A percentile compares a stretch with the other conserved stretches of the same genome.
Conservation (phyloP, 2,797 vertebrate genomes). For the Heterohyrax brucei region DNA sequence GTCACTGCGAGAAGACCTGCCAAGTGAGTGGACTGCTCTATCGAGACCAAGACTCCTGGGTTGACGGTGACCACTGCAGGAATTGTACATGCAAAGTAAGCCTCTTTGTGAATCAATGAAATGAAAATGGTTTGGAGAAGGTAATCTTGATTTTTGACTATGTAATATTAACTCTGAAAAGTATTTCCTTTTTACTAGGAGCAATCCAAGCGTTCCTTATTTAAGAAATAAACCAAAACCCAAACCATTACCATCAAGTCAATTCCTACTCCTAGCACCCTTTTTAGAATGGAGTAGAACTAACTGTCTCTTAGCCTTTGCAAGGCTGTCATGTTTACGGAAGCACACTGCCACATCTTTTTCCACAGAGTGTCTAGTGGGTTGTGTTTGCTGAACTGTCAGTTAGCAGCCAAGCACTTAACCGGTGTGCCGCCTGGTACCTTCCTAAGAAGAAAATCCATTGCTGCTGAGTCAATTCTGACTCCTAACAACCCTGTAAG, state of each 20-base stretch:
- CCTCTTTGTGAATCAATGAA: slow-evolving; percentile 17
- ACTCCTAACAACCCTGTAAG: no score
- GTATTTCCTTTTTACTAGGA: background rate
- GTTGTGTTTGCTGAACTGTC: no score
- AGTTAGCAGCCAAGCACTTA: no score
- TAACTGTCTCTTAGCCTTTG: background rate
- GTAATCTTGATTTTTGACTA: slow-evolving; percentile 63
- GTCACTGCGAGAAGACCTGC: slow-evolving; percentile 98
- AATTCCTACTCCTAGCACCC: background rate
- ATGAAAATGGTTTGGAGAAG: background rate
- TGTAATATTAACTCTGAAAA: slow-evolving; percentile 8
- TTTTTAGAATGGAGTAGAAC: background rate
- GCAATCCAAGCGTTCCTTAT: background rate
- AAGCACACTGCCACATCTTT: no score
- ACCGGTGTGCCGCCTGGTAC: no score
- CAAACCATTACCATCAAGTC: background rate
- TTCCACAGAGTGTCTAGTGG: no score
- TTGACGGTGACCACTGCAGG: slow-evolving; percentile 96
- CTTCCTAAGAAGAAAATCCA: no score
- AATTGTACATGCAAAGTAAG: slow-evolving; percentile 97
- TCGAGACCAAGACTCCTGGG: slow-evolving; percentile 96
- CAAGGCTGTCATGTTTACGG: no score
- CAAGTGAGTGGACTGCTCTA: slow-evolving; percentile 94
- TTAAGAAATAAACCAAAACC: no score
- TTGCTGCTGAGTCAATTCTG: no score